These are phyloP conservation scores for Archips xylosteana DNA, from an alignment of 2,888 invertebrate species.

Conservation along the genomic window DNA sequence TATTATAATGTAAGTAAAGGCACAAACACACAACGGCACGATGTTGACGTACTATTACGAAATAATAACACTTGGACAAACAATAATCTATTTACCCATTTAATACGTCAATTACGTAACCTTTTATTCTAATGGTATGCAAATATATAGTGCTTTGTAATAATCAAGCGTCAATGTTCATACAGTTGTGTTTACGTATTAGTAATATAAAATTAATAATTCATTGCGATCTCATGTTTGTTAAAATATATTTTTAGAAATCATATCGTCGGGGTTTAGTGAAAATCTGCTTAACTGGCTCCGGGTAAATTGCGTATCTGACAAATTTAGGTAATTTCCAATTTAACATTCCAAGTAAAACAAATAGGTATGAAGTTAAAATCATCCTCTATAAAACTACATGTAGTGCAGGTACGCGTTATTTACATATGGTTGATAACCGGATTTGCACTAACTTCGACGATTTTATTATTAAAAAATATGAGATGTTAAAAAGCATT, in stretches of 20 bases:
- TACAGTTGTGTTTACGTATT: conserved; percentile 32
- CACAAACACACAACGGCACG: background rate
- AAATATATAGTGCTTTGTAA: conserved; percentile 7
- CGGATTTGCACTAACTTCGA: too few species aligned
- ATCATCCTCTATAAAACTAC: too few species aligned
- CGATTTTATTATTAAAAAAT: background rate
- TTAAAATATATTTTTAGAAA: background rate
- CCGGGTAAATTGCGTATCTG: too few species aligned
- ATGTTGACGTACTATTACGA: conserved; percentile 21
- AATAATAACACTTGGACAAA: conserved; percentile 29
- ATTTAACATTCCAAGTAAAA: too few species aligned
- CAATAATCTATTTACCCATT: conserved; percentile 8
- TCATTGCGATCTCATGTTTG: background rate
- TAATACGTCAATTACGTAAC: conserved; percentile 23
- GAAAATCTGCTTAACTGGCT: too few species aligned
- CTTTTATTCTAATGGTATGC: conserved; percentile 5
- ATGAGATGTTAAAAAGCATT: background rate
- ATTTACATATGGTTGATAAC: too few species aligned
- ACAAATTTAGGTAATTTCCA: too few species aligned
- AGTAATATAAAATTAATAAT: conserved; percentile 15
- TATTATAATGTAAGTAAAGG: conserved; percentile 3
- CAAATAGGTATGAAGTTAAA: too few species aligned
- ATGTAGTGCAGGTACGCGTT: too few species aligned
- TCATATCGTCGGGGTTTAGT: background rate
- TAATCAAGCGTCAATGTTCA: conserved; percentile 29